Evolutionary conservation across 2,797 vertebrate species (phyloP).

Genomic region (Cryptoblepharus egeriae): DNA sequence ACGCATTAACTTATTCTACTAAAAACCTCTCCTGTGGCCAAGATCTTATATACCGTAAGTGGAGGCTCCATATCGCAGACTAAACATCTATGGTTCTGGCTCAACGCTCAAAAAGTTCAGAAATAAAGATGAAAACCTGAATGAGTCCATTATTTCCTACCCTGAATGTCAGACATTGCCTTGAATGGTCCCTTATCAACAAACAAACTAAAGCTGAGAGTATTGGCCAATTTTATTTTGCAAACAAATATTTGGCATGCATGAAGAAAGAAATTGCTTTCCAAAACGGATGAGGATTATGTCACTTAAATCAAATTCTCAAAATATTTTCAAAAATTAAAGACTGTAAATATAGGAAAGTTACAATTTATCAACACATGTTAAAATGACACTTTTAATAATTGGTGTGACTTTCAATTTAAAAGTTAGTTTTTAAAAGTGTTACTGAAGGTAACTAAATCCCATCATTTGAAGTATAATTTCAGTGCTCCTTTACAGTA

Average conservation of each 20-base stretch:
- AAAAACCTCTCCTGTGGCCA: too few relatives aligned
- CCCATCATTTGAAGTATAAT: neutral
- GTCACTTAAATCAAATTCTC: too few relatives aligned
- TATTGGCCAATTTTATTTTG: neutral
- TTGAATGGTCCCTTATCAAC: neutral
- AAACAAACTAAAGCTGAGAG: neutral
- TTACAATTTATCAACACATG: neutral
- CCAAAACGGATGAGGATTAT: too few relatives aligned
- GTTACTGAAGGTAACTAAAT: neutral
- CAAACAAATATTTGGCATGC: neutral
- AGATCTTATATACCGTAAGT: too few relatives aligned
- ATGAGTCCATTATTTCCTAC: neutral
- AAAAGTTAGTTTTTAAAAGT: neutral
- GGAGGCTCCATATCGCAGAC: too few relatives aligned
- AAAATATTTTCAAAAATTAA: neutral
- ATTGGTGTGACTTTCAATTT: neutral
- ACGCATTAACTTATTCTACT: too few relatives aligned
- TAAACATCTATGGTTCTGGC: too few relatives aligned
- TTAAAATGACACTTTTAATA: neutral
- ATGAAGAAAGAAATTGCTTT: neutral
- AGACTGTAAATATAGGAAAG: neutral
- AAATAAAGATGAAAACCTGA: neutral
- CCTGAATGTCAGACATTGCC: neutral
- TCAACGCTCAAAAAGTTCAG: too few relatives aligned
- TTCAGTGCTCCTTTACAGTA: neutral